Base-by-base conservation (phyloP, 2,797 vertebrate genomes). In the Danio albolineatus region DNA sequence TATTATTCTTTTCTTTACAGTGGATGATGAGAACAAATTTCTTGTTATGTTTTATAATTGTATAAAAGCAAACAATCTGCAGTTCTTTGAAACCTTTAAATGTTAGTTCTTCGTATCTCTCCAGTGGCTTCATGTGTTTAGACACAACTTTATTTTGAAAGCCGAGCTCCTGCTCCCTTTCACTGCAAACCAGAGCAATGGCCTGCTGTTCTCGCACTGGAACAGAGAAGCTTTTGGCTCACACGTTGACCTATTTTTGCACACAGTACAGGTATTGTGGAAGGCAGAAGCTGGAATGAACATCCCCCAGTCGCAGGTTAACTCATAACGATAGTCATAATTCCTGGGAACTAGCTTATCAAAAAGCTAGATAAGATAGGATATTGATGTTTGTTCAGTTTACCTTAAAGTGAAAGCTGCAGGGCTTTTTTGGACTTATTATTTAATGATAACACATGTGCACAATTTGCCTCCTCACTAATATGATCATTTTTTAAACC, bases 261-360 rank as follows among this genome's bases (percentile, higher is more conserved):
- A 79, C 49, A 79, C 69, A 73, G 77, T 46, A 28, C 28, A 73
- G 69, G 57, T 73, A 79, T 65, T 79, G 69, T 79, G 66, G 7
- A 46, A 61, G 61, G 39, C 59, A 46, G 14, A 56, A 56, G 41
- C 19, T 16, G 14, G 19, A 54, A 64, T 54, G 59, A 6, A 72
- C 69, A 72, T 79, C 49, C 19, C 36, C 51, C 43, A n/a, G 44
- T 19, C 43, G 2, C 19, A 54, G 19, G 43, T 38, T 38, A 43
- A 10, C 10, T n/a, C 14, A 14, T 10, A 49, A n/a, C 12, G 71
- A 36, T 10, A 28, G n/a, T 10, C 5, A 21, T 28, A n/a, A 49
- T 49, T n/a, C 46, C 28, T 21, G 1, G 9, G 36, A 78, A 60
- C 10, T 21, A 5, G 0, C 54, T 21, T 7, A 51, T 60, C 17